phyloP scores from a whole-genome alignment of 2,797 vertebrate species.

The Huso huso region DNA sequence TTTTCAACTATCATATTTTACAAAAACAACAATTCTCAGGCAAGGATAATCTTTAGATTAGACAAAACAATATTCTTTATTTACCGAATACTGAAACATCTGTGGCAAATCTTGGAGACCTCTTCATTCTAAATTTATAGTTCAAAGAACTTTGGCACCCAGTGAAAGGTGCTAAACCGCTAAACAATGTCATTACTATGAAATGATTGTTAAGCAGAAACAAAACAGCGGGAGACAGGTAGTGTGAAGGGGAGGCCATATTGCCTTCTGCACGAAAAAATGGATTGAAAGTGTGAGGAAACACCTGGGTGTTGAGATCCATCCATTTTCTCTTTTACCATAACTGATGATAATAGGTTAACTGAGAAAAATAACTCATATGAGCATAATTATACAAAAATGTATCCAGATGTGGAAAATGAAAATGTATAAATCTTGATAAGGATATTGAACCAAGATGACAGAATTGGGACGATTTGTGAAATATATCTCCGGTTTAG shows the following conservation, averaged over 20 bases:
- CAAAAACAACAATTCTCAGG: too few species aligned
- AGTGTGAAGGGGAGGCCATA: too few species aligned
- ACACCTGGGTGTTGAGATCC: too few species aligned
- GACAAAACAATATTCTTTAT: too few species aligned
- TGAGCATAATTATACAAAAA: background rate
- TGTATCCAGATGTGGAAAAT: constrained; percentile 12
- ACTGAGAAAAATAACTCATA: background rate
- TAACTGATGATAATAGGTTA: constrained; percentile 22
- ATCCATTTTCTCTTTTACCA: constrained; percentile 13
- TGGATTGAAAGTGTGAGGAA: too few species aligned
- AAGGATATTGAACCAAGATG: too few species aligned
- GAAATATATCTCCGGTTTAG: too few species aligned
- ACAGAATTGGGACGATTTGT: too few species aligned
- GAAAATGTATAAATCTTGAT: too few species aligned
- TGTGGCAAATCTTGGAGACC: constrained; percentile 32
- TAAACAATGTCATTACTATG: constrained; percentile 42
- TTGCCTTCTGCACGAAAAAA: too few species aligned
- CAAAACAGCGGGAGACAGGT: constrained; percentile 12
- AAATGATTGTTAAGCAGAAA: constrained; percentile 36
- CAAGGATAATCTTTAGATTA: too few species aligned
- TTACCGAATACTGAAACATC: constrained; percentile 19
- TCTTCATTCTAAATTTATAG: constrained; percentile 36
- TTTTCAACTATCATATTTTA: too few species aligned
- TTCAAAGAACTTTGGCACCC: constrained; percentile 35
- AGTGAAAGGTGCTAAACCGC: constrained; percentile 31